These are phyloP conservation scores for Chaitophorus viminalis DNA, from an alignment of 2,888 invertebrate genomes.

Conservation along the genomic window DNA sequence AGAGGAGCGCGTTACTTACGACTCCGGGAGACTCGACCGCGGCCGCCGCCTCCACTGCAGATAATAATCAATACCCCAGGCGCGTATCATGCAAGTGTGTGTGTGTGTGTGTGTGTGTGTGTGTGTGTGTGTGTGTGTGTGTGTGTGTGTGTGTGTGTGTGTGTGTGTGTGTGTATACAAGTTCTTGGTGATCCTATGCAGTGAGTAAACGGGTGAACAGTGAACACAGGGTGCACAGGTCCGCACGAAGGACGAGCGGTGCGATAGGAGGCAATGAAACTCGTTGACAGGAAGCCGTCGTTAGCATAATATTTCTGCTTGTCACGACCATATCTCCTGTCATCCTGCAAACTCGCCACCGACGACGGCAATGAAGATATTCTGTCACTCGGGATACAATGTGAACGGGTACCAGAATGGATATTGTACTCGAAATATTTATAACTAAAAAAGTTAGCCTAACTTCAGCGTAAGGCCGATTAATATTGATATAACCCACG, in stretches of 20 bases:
- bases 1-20: constrained; percentile 20
- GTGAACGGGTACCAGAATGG: too few relatives aligned
- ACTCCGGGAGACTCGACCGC: constrained; percentile 51
- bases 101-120: background rate
- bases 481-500: too few relatives aligned
- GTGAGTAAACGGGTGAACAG: background rate
- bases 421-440: too few relatives aligned
- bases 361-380: too few relatives aligned
- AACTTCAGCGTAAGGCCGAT: too few relatives aligned
- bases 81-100: constrained; percentile 24
- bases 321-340: background rate
- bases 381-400: too few relatives aligned
- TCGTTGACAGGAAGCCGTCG: background rate
- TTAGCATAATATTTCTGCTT: background rate
- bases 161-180: background rate
- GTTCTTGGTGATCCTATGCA: background rate
- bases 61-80: constrained; percentile 59
- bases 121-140: background rate
- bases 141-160: constrained; percentile 5
- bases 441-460: too few relatives aligned
- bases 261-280: background rate
- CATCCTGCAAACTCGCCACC: too few relatives aligned
- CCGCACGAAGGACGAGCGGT: background rate
- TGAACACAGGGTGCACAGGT: too few relatives aligned
- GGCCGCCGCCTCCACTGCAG: constrained; percentile 22